A percentile compares a stretch with the other conserved stretches of the same genome.
These are phyloP conservation scores for Synanthedon tipuliformis DNA, from an alignment of 2,888 invertebrate genomes.

Conservation along the genomic window DNA sequence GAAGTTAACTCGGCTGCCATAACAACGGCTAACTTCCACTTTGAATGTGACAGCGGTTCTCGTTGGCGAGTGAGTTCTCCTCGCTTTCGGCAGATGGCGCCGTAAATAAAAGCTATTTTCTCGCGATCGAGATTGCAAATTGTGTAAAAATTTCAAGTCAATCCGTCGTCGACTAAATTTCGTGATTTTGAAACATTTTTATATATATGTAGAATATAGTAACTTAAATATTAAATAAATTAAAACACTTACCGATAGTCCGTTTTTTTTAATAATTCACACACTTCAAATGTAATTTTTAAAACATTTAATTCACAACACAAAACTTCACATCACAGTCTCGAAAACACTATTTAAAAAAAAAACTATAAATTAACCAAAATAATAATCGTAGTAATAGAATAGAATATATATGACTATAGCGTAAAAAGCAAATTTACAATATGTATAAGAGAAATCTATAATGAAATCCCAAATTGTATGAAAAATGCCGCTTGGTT, in stretches of 20 bases:
- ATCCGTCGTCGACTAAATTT: too few species aligned
- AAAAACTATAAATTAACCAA: slow-evolving; percentile 24
- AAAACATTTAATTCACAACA: slow-evolving; percentile 5
- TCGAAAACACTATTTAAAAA: slow-evolving; percentile 14
- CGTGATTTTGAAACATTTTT: too few species aligned
- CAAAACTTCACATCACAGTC: slow-evolving; percentile 36
- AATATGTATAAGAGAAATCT: slow-evolving; percentile 47
- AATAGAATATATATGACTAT: slow-evolving; percentile 46
- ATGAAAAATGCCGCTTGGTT: slow-evolving; percentile 21
- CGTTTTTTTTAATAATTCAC: neutral
- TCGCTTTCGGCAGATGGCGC: too few species aligned
- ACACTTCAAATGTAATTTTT: slow-evolving; percentile 3
- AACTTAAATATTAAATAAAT: too few species aligned
- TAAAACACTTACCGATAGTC: neutral
- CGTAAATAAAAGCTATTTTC: too few species aligned
- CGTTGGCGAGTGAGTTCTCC: too few species aligned
- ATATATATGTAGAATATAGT: too few species aligned
- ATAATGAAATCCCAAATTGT: slow-evolving; percentile 29
- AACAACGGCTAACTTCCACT: too few species aligned
- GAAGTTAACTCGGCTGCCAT: too few species aligned
- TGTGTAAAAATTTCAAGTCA: too few species aligned
- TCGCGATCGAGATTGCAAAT: too few species aligned
- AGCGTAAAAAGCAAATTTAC: slow-evolving; percentile 53
- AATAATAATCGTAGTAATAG: slow-evolving; percentile 55
- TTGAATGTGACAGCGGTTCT: too few species aligned